These are phyloP conservation scores for Microdon myrmicae DNA, from an alignment of 2,888 invertebrate species.

Conservation along the genomic window DNA sequence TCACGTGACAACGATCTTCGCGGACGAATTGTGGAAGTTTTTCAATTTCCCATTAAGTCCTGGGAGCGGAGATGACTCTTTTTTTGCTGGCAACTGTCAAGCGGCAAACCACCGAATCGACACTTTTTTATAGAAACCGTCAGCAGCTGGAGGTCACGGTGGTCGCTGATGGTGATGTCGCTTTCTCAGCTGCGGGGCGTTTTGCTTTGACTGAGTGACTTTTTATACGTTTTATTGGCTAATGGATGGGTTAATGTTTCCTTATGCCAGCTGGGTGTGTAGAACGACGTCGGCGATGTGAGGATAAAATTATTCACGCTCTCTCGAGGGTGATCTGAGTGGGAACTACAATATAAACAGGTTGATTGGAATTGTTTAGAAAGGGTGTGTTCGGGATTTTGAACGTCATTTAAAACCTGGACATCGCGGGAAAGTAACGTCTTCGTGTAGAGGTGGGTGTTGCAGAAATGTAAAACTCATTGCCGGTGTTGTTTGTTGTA, in stretches of 20 bases:
- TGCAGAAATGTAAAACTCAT: no score
- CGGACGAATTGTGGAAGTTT: constrained; percentile 47
- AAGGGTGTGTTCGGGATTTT: no score
- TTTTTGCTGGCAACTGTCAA: constrained; percentile 37
- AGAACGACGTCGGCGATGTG: no score
- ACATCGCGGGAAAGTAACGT: no score
- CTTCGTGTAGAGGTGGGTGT: no score
- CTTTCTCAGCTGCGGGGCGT: constrained; percentile 41
- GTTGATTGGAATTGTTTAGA: no score
- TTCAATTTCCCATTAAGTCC: constrained; percentile 43
- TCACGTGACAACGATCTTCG: constrained; percentile 46
- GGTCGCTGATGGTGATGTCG: constrained; percentile 20
- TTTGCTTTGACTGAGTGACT: constrained; percentile 29
- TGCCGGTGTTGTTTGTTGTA: no score
- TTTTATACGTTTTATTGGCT: constrained; percentile 18
- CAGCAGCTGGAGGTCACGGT: constrained; percentile 30
- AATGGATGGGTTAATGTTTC: constrained; percentile 48
- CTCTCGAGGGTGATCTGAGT: constrained; percentile 9
- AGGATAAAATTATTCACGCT: constrained; percentile 37
- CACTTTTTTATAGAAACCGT: constrained; percentile 18
- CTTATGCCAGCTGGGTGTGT: constrained; percentile 25
- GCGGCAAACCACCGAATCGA: constrained; percentile 49
- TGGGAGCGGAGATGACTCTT: constrained; percentile 3
- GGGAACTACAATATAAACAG: no score
- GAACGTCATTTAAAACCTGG: no score